Conservation (phyloP, 2,888 invertebrate genomes). For the Muschampia plurimacula region DNA sequence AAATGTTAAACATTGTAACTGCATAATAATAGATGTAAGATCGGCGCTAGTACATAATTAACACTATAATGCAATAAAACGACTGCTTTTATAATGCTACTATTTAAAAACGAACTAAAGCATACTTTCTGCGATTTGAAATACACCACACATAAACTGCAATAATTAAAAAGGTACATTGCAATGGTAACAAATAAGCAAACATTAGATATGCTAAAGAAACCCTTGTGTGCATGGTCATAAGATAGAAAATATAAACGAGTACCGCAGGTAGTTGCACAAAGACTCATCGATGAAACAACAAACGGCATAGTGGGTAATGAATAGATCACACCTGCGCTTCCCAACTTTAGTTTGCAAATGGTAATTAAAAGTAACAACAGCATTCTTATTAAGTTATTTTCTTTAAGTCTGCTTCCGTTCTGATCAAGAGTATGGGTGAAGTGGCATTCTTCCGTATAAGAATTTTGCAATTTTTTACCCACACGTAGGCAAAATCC, state of each 20-base stretch:
- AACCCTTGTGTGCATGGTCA: background rate
- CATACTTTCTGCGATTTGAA: background rate
- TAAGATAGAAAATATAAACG: background rate
- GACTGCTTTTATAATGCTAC: background rate
- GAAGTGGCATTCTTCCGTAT: slow-evolving; percentile 18
- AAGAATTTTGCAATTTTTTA: slow-evolving; percentile 25
- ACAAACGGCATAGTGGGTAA: background rate
- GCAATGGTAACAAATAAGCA: background rate
- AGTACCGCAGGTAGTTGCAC: background rate
- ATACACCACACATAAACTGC: background rate
- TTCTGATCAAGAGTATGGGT: slow-evolving; percentile 4
- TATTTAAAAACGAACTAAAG: background rate
- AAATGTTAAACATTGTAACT: background rate
- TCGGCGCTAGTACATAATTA: background rate
- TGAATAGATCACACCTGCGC: background rate
- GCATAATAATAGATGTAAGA: background rate
- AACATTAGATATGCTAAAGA: background rate
- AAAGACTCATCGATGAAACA: background rate
- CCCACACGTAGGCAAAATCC: slow-evolving; percentile 15
- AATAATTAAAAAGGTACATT: background rate
- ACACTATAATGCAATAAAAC: background rate
- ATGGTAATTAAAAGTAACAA: too few relatives aligned
- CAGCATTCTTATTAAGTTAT: background rate
- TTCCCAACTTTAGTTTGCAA: background rate
- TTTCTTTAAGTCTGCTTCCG: slow-evolving; percentile 16